Evolutionary conservation across 2,888 invertebrate genomes (phyloP).

Genomic region (Rhingia campestris): DNA sequence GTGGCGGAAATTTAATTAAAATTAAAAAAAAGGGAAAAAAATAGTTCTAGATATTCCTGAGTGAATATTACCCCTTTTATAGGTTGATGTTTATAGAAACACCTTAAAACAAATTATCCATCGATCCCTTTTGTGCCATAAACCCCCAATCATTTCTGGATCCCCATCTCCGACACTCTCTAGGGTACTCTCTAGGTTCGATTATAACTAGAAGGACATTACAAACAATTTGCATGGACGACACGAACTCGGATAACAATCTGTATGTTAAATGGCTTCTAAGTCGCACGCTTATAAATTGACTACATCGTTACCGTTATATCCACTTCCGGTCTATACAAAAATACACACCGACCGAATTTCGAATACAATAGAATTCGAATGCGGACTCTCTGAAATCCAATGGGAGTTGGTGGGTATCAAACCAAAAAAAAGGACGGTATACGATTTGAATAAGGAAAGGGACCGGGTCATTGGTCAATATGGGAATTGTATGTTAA

Average conservation of each 20-base stretch:
- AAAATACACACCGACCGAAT: conserved; percentile 11
- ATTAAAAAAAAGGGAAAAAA: background rate
- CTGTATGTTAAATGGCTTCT: conserved; percentile 53
- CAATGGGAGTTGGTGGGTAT: too few species aligned
- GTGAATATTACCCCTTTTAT: too few species aligned
- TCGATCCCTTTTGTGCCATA: conserved; percentile 35
- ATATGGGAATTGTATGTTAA: conserved; percentile 33
- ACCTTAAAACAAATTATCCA: conserved; percentile 36
- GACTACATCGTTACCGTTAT: conserved; percentile 36
- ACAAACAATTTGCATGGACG: conserved; percentile 60
- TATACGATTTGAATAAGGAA: conserved; percentile 17
- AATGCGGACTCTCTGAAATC: background rate
- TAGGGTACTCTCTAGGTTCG: conserved; percentile 51
- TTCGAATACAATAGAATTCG: conserved; percentile 34
- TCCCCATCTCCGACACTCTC: background rate
- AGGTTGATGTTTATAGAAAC: conserved; percentile 8
- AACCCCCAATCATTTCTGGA: background rate
- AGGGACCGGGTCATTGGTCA: conserved; percentile 20
- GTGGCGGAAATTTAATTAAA: conserved; percentile 32
- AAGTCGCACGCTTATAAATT: conserved; percentile 53
- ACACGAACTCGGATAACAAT: conserved; percentile 55
- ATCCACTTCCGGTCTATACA: conserved; percentile 1
- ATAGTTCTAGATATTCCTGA: background rate
- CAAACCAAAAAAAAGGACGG: background rate
- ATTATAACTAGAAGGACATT: conserved; percentile 51